These are phyloP conservation scores for Ips nitidus DNA, from an alignment of 1,140 invertebrate species.

Conservation along the genomic window DNA sequence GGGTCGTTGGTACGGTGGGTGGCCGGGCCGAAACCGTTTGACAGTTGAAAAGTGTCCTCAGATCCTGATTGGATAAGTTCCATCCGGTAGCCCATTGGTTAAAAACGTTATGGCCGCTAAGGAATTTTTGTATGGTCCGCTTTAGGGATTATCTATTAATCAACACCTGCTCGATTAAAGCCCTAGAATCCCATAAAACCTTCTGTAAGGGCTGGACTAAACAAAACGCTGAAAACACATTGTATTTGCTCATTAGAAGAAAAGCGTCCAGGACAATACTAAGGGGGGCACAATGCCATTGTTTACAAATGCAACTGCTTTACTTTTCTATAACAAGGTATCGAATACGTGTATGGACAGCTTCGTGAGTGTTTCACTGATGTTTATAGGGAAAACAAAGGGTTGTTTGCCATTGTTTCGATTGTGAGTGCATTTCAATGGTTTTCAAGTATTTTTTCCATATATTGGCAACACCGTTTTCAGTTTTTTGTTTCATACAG, in stretches of 20 bases:
- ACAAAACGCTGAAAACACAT: conserved; percentile 15
- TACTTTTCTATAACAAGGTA: conserved; percentile 15
- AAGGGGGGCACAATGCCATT: conserved; percentile 14
- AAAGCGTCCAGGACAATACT: conserved; percentile 14
- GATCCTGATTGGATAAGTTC: conserved; percentile 48
- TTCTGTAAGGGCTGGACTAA: conserved; percentile 1
- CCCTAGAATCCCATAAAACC: neutral
- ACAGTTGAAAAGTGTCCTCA: conserved; percentile 49
- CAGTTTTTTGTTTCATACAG: too few relatives aligned
- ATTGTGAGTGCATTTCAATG: too few relatives aligned
- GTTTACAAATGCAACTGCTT: conserved; percentile 18
- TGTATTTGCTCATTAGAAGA: conserved; percentile 22
- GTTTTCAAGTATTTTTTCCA: too few relatives aligned
- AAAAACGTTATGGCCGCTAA: conserved; percentile 24
- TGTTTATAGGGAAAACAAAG: neutral
- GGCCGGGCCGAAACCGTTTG: conserved; percentile 42
- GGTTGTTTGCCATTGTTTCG: neutral
- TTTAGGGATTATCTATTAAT: conserved; percentile 10
- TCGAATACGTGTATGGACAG: conserved; percentile 12
- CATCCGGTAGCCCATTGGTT: conserved; percentile 48
- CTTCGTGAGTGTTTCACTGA: conserved; percentile 1
- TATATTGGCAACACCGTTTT: too few relatives aligned
- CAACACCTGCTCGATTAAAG: conserved; percentile 17
- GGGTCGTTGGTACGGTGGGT: conserved; percentile 44
- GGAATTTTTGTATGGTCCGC: conserved; percentile 20